A percentile compares a stretch with the other conserved stretches of the same genome.
Conservation (phyloP, 2,888 invertebrate genomes). For the Zaprionus lineosus region DNA sequence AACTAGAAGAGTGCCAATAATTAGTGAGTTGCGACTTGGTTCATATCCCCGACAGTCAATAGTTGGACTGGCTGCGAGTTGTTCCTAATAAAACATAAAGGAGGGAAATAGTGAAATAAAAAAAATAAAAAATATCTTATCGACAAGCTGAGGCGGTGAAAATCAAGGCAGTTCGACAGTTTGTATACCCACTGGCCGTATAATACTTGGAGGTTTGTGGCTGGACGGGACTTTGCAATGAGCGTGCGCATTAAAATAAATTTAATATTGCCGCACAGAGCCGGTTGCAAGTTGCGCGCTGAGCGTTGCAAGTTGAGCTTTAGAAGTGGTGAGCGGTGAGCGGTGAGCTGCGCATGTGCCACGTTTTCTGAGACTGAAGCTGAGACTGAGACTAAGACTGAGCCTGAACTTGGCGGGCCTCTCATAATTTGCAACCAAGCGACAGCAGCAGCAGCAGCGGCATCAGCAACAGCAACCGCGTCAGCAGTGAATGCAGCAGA, state of each 20-base stretch:
- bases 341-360: conserved; percentile 46
- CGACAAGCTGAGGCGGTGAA: conserved; percentile 28
- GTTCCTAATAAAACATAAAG: conserved; percentile 37
- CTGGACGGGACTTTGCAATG: conserved; percentile 19
- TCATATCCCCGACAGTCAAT: conserved; percentile 6
- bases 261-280: conserved; percentile 67
- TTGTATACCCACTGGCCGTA: conserved; percentile 47
- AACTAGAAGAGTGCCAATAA: background rate
- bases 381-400: too few relatives aligned
- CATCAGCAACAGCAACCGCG: too few relatives aligned
- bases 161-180: conserved; percentile 38
- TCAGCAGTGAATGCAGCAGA: conserved; percentile 7
- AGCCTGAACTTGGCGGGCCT: conserved; percentile 71
- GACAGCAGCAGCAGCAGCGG: conserved; percentile 25
- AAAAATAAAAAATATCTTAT: conserved; percentile 20
- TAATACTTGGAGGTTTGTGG: conserved; percentile 9
- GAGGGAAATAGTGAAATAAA: conserved; percentile 20
- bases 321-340: too few relatives aligned
- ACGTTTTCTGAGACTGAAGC: too few relatives aligned
- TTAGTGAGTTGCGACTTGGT: conserved; percentile 39
- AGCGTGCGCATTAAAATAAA: conserved; percentile 68
- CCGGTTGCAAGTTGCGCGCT: conserved; percentile 44
- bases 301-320: conserved; percentile 11
- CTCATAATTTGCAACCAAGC: conserved; percentile 71
- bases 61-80: conserved; percentile 2